These are phyloP conservation scores for Agelaius phoeniceus DNA, from an alignment of 2,113 vertebrate genomes.

Conservation along the genomic window DNA sequence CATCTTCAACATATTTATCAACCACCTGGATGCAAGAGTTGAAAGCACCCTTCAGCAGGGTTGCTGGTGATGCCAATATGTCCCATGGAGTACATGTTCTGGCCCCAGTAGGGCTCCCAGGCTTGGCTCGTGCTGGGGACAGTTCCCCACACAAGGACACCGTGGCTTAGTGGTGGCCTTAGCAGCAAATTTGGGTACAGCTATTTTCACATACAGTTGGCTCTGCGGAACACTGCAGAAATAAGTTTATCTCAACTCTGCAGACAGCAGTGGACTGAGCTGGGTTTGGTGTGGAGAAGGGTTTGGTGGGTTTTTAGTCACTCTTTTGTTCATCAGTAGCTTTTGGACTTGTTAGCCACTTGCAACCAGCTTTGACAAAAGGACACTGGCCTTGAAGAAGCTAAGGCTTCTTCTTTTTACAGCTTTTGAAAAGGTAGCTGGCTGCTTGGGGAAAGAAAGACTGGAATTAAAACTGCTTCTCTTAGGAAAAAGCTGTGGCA, in stretches of 20 bases:
- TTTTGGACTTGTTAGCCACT: neutral
- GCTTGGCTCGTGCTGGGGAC: rapidly evolving
- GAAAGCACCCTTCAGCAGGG: neutral
- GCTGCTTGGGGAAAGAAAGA: neutral
- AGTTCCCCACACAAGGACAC: neutral
- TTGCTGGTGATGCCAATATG: rapidly evolving
- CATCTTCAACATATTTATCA: neutral
- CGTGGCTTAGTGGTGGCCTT: neutral
- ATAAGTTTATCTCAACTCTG: neutral
- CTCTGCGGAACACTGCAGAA: neutral
- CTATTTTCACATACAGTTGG: neutral
- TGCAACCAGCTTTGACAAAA: neutral
- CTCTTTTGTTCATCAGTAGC: neutral
- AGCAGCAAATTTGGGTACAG: neutral
- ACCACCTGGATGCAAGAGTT: neutral
- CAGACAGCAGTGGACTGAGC: neutral
- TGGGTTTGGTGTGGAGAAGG: neutral
- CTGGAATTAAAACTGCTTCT: neutral
- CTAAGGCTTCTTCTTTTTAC: neutral
- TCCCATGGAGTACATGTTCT: neutral
- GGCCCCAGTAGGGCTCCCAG: neutral
- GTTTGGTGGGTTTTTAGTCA: neutral
- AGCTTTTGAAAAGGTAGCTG: neutral
- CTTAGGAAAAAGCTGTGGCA: neutral
- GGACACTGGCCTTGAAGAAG: neutral